Evolutionary conservation across 1,140 invertebrate species (phyloP).

Genomic region (Harpegnathos saltator): DNA sequence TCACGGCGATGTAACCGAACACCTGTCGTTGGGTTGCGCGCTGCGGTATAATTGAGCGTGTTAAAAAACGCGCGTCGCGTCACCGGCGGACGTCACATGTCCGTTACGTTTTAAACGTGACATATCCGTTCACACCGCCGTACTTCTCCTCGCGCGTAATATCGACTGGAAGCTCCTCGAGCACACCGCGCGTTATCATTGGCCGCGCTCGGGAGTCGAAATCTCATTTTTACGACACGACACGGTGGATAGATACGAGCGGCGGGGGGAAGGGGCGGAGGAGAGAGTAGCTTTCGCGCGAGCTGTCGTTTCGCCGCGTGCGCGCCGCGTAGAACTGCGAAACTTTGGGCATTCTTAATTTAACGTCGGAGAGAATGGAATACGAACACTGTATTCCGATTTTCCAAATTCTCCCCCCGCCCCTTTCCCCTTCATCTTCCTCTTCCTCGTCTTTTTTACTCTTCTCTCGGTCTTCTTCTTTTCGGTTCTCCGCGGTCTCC

Average conservation of each 20-base stretch:
- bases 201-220: background rate
- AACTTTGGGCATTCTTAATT: constrained; percentile 11
- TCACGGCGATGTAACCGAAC: constrained; percentile 51
- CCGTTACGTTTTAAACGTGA: constrained; percentile 35
- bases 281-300: too few relatives aligned
- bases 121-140: background rate
- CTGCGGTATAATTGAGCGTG: constrained; percentile 37
- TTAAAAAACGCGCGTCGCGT: constrained; percentile 43
- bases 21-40: constrained; percentile 38
- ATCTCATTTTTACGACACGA: background rate
- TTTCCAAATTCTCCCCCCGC: background rate
- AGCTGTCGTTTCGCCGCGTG: background rate
- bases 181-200: background rate
- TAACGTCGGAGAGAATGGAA: background rate
- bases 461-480: too few relatives aligned
- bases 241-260: too few relatives aligned
- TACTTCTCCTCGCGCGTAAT: background rate
- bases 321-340: background rate
- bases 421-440: too few relatives aligned
- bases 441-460: too few relatives aligned
- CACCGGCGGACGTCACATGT: constrained; percentile 6
- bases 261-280: too few relatives aligned
- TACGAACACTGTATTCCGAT: constrained; percentile 18
- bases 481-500: too few relatives aligned
- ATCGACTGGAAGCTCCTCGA: constrained; percentile 46